Percentiles rank a stretch among this genome's conserved stretches.
phyloP scores from a whole-genome alignment of 2,888 invertebrate species.

The Parapristionchus giblindavisi region DNA sequence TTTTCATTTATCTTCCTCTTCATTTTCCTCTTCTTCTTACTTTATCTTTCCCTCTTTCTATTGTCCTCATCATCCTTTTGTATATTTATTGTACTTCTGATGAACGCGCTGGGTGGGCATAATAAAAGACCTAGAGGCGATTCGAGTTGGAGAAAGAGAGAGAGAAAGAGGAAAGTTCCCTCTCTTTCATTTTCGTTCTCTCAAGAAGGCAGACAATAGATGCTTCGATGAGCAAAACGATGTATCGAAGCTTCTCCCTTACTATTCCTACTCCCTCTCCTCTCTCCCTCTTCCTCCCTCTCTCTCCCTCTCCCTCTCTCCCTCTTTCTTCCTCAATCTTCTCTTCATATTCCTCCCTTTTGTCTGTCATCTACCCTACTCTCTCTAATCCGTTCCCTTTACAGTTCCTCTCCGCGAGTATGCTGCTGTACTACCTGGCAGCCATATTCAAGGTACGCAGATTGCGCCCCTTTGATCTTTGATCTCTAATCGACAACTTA shows the following conservation, averaged over 20 bases:
- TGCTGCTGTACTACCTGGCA: constrained; percentile 70
- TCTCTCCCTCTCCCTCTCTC: background rate
- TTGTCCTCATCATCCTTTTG: too few species aligned
- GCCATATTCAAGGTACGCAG: constrained; percentile 67
- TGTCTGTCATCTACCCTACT: constrained; percentile 11
- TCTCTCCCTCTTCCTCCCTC: constrained; percentile 28
- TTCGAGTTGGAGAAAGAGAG: constrained; percentile 15
- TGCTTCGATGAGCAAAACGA: too few species aligned
- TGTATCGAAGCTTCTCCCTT: too few species aligned
- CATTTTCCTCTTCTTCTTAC: background rate
- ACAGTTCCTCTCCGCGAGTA: constrained; percentile 68
- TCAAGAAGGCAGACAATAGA: too few species aligned
- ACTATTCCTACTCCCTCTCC: constrained; percentile 18
- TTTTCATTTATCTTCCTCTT: too few species aligned
- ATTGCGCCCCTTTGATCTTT: background rate
- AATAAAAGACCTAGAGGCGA: background rate
- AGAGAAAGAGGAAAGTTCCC: background rate
- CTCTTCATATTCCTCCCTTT: background rate
- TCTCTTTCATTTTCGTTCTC: too few species aligned
- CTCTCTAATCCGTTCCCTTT: constrained; percentile 34
- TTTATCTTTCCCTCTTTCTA: too few species aligned
- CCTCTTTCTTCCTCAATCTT: constrained; percentile 3
- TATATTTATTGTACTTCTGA: too few species aligned
- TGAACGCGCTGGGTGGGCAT: too few species aligned
- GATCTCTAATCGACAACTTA: background rate